Evolutionary conservation across 2,113 vertebrate genomes (phyloP).

Genomic region (Lynx canadensis): DNA sequence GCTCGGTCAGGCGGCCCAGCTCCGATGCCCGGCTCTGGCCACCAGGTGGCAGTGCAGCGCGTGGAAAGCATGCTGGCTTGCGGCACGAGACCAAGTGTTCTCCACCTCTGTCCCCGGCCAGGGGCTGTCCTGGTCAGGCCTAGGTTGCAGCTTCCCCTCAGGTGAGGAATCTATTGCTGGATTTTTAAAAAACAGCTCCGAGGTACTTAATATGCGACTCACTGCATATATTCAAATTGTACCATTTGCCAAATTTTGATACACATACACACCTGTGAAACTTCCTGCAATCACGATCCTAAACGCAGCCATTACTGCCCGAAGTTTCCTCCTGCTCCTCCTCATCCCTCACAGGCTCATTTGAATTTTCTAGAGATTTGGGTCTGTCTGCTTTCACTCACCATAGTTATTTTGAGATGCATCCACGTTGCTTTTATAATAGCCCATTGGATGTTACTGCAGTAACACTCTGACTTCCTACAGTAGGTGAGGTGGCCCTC

Average conservation of each 20-base stretch:
- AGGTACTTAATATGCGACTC: neutral
- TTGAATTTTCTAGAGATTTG: neutral
- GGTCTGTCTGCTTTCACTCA: neutral
- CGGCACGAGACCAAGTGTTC: accelerated
- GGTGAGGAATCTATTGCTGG: neutral
- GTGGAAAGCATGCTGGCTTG: neutral
- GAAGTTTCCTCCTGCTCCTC: neutral
- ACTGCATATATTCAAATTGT: neutral
- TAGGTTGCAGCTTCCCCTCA: neutral
- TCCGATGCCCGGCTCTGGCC: neutral
- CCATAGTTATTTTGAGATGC: neutral
- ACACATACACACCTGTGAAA: neutral
- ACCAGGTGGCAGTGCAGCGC: neutral
- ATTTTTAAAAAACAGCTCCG: neutral
- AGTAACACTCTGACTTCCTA: too few relatives aligned
- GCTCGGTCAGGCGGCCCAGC: neutral
- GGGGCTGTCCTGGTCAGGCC: neutral
- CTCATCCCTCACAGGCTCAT: neutral
- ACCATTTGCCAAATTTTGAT: neutral
- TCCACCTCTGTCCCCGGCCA: neutral
- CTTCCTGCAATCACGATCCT: neutral
- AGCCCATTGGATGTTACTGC: neutral
- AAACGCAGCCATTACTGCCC: neutral
- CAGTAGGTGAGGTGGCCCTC: too few relatives aligned
- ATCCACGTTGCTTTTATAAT: neutral